Base-by-base conservation (phyloP, 2,888 invertebrate genomes). In the Hirtodrosophila alboralis region DNA sequence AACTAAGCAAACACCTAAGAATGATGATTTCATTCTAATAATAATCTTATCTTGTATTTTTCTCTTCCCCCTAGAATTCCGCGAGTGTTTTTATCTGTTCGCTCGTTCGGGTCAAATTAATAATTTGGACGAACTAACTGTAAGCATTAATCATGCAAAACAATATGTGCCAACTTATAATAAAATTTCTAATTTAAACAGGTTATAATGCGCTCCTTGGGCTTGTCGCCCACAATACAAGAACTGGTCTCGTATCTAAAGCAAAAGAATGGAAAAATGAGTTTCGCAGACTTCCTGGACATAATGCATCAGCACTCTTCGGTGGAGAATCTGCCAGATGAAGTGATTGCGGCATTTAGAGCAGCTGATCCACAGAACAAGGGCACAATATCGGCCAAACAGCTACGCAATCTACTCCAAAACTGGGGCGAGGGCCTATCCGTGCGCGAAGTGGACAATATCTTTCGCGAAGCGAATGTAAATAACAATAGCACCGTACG, bases 61-160 rank as follows among this genome's bases (percentile, higher is more conserved):
- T 37, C 13, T 57, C 52, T 65, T 47, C 41, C 57, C 65, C 66
- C 8, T 91, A 97, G 98, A 98, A 91, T 98, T 97, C 90, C 94
- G 97, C 87, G 98, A 98, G 92, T 98, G 98, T 87, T 98, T 98
- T 91, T 97, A 97, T 90, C 92, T 98, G 49, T 98, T 97, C 89
- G 97, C 98, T 0, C 92, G 96, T 38, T 95, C 95, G 27, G 97
- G 97, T 0, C 95, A 96, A 89, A 97, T 98, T 47, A 94, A 94
- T 12, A 95, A 95, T 0, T 91, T 97, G 68, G 97, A 98, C 87
- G 97, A 98, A 89, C 91, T 98, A 57, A 97, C 97, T 0, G 95
- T 83, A 57, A 73, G 73, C 45, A 47, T 31, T 28, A 60, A 14
- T 58, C 45, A 37, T 37, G 8, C 13, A 10, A 8, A 16, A 30